Evolutionary conservation across 2,888 invertebrate species (phyloP).

Genomic region (Drosophila quinaria): DNA sequence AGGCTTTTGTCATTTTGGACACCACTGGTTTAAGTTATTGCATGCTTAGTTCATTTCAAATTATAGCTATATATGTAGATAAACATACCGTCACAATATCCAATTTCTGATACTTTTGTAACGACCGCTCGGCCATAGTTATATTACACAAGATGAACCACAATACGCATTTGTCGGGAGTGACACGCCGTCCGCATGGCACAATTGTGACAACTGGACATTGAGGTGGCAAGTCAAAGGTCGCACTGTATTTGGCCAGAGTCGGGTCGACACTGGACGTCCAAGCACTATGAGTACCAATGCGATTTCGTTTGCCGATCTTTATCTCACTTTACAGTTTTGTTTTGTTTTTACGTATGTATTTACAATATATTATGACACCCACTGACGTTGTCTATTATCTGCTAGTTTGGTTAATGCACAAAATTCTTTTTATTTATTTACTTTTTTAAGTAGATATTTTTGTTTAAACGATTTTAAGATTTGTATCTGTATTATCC

Average conservation of each 20-base stretch:
- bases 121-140: constrained; percentile 86
- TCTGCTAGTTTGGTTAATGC: background rate
- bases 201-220: constrained; percentile 80
- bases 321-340: constrained; percentile 24
- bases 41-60: background rate
- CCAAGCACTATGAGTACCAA: constrained; percentile 17
- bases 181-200: constrained; percentile 85
- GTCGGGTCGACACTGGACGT: constrained; percentile 20
- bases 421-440: constrained; percentile 4
- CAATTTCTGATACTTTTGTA: constrained; percentile 85
- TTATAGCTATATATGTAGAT: background rate
- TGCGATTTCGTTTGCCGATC: constrained; percentile 10
- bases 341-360: background rate
- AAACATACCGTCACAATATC: constrained; percentile 86
- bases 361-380: background rate
- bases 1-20: too few species aligned
- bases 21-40: too few species aligned
- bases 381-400: background rate
- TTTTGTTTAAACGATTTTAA: background rate
- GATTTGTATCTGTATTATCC: too few species aligned
- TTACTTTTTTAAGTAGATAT: background rate
- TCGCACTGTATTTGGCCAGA: constrained; percentile 37
- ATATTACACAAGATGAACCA: constrained; percentile 86
- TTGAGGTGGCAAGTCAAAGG: constrained; percentile 63
- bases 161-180: constrained; percentile 86